A percentile compares a stretch with the other conserved stretches of the same genome.
These are phyloP conservation scores for Diachasma alloeum DNA, from an alignment of 1,140 invertebrate species.

Conservation along the genomic window DNA sequence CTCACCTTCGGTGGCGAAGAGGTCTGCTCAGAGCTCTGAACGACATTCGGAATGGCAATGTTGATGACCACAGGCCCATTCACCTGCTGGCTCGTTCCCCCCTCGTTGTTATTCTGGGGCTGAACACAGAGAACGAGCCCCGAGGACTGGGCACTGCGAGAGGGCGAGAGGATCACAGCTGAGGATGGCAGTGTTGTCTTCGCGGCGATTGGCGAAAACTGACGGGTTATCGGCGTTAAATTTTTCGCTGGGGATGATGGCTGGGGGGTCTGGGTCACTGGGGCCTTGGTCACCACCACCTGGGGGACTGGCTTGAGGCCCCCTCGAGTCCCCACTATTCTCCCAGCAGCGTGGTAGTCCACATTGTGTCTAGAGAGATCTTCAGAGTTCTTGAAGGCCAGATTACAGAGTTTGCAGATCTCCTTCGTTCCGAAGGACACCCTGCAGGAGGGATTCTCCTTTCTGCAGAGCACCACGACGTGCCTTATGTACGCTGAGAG, in stretches of 20 bases:
- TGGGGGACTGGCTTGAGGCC: not conserved
- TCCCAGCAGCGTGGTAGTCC: not conserved
- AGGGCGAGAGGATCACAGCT: not conserved
- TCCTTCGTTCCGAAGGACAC: not conserved
- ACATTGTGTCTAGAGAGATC: conserved; percentile 9
- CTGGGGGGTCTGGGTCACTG: too few species aligned
- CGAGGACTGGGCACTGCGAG: not conserved
- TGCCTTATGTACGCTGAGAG: conserved; percentile 32
- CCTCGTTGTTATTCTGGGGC: not conserved
- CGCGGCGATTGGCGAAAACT: not conserved
- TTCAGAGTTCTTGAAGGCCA: not conserved
- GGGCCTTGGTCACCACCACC: not conserved
- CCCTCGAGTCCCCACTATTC: not conserved
- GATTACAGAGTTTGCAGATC: not conserved
- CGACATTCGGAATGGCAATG: not conserved
- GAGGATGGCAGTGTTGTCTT: not conserved
- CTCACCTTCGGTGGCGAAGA: not conserved
- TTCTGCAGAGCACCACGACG: conserved; percentile 3
- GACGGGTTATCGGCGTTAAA: too few species aligned
- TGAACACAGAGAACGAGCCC: not conserved
- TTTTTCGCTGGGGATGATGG: too few species aligned
- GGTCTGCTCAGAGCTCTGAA: not conserved
- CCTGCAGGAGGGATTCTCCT: not conserved
- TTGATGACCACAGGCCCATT: not conserved
- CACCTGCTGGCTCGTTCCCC: not conserved